Evolutionary conservation across 1,140 invertebrate species (phyloP), one percentile per base, ranked within the genome.

Genomic region (Chrysopa pallens): DNA sequence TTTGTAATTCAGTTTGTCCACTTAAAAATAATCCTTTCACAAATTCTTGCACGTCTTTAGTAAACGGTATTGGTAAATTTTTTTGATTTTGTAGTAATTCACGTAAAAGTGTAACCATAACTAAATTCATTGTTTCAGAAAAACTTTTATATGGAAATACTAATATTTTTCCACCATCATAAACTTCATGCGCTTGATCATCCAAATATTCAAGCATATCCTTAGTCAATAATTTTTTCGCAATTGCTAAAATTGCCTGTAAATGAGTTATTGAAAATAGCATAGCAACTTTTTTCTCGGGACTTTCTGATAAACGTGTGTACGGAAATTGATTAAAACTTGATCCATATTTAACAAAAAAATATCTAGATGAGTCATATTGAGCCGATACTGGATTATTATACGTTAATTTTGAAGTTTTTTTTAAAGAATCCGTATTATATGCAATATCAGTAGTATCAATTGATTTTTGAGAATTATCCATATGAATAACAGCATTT

Each of bases 41-140:
- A 61, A 90, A 89, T 49, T 86, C 87, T 63, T 95, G 86, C 15
- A 98, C 87, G 56, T 98, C 93, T 59, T 81, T 83, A 5, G 88
- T 93, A 55, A 98, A 97, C 1, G 83, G 78, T 4, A 74, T 67
- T 3, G 89, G 85, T 40, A 96, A 64, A 65, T 92, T 88, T 50
- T 78, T 81, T 54, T 95, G 87, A 57, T 84, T 78, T 52, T 92
- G 84, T 23, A 98, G 62, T 29, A 98, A 63, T 61, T 98, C 92
- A 46, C 90, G 67, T 33, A 98, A 61, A 39, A 97, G 62, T 0
- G 90, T 89, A 2, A 97, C 85, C 70, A 94, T 77, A 0, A 93
- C 89, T 35, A 98, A 64, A 62, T 90, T 95, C 36, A 98, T 67
- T 1, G 85, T 90, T 66, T 98, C 94, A 47, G 88, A 95, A 55